Evolutionary conservation across 1,140 invertebrate species (phyloP).

Genomic region (Pseudobourletiella spinata): DNA sequence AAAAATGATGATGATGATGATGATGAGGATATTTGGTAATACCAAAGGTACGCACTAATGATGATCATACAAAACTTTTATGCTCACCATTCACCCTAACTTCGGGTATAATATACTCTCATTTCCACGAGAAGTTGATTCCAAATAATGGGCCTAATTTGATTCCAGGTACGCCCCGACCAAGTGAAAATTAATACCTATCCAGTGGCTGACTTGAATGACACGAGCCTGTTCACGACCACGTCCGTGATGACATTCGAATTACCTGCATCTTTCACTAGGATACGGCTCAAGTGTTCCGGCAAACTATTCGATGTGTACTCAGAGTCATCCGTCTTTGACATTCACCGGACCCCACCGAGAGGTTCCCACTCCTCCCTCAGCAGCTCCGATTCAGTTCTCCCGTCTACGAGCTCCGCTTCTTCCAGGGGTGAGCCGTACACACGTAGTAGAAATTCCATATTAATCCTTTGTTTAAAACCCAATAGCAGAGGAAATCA

Average conservation of each 20-base stretch:
- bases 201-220: neutral
- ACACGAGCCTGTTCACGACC: neutral
- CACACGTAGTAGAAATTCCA: neutral
- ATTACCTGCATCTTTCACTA: slow-evolving; percentile 4
- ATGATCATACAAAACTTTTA: too few relatives aligned
- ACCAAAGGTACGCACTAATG: too few relatives aligned
- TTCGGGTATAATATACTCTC: too few relatives aligned
- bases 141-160: too few relatives aligned
- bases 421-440: neutral
- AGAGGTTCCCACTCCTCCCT: neutral
- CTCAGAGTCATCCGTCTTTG: slow-evolving; percentile 7
- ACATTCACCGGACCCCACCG: neutral
- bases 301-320: slow-evolving; percentile 18
- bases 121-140: too few relatives aligned
- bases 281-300: slow-evolving; percentile 14
- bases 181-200: too few relatives aligned
- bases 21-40: too few relatives aligned
- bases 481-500: too few relatives aligned
- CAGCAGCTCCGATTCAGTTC: neutral
- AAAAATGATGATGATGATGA: too few relatives aligned
- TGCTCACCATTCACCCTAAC: too few relatives aligned
- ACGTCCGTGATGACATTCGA: slow-evolving; percentile 5
- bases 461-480: too few relatives aligned
- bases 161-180: too few relatives aligned
- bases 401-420: neutral